A percentile compares a stretch with the other conserved stretches of the same genome.
Evolutionary conservation across 1,140 invertebrate genomes (phyloP).

Genomic region (Pentalonia nigronervosa): DNA sequence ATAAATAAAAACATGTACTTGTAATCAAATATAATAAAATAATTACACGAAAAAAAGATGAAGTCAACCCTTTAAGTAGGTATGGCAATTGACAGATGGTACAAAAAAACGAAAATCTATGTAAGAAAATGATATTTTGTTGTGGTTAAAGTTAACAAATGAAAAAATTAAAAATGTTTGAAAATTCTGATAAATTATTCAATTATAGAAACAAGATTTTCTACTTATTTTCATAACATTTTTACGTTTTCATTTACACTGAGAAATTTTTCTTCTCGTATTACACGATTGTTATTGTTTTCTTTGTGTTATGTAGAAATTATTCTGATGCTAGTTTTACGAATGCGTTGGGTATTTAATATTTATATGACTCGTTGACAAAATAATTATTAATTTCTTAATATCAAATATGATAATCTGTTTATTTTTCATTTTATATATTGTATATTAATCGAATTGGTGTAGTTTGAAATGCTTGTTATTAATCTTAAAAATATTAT

Average conservation of each 20-base stretch:
- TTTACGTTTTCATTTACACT: not conserved
- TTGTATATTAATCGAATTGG: not conserved
- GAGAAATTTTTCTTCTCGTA: not conserved
- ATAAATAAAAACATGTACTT: not conserved
- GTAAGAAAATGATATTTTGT: not conserved
- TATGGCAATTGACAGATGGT: not conserved
- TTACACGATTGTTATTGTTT: not conserved
- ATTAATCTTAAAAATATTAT: not conserved
- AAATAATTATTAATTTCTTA: not conserved
- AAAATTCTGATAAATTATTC: not conserved
- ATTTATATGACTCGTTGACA: not conserved
- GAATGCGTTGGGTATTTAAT: not conserved
- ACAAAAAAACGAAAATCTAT: not conserved
- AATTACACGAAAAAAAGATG: not conserved
- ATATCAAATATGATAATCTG: not conserved
- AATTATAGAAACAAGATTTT: not conserved
- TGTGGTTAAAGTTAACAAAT: not conserved
- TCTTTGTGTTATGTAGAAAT: not conserved
- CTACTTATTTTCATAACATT: not conserved
- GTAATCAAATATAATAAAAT: not conserved
- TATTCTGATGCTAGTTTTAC: not conserved
- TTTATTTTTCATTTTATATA: not conserved
- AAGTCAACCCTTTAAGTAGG: not conserved
- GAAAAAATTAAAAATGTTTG: not conserved
- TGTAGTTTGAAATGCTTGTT: not conserved